Base-by-base conservation (phyloP, 1,140 invertebrate genomes). In the Aphis craccivora region DNA sequence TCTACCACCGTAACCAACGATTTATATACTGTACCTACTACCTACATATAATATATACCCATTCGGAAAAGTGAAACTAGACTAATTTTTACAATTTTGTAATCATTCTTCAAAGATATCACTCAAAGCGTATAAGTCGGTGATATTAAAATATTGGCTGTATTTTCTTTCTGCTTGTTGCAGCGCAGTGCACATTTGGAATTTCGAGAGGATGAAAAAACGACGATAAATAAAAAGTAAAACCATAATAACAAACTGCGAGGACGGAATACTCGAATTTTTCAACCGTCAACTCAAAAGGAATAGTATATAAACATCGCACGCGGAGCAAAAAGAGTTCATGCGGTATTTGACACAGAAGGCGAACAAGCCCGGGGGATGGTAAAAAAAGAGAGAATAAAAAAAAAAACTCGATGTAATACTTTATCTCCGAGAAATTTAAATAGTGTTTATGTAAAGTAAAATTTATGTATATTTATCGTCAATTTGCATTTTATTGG, bases 401-500 rank as follows among this genome's bases (percentile, higher is more conserved):
- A 55, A 90, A 55, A 90, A 81, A 40, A 91, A 23, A 81, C 48
- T 7, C 45, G 37, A 91, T 81, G 90, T 45, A 83, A 91, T 90
- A 91, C 23, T 91, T 81, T 51, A 48, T 83, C 45, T 81, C 23
- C 48, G 30, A 81, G 35, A 92, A 83, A 92, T 92, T 92, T 92
- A 92, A 93, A 93, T 53, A 84, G 91, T 86, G 91, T 93, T 93
- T 55, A 55, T 86, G 91, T 84, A 92, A 92, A 92, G 91, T 84
- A 40, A 81, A 92, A 92, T 84, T n/a, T 84, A 84, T 84, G 91
- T 92, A 92, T 60, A 90, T 90, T 90, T 90, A 90, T 60, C 53
- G 88, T 43, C 89, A 40, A 90, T 93, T 93, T 84, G 81, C 91
- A 93, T 93, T 93, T 93, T 93, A 93, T 93, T 93, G 67, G 48